These are phyloP conservation scores for Dreissena rostriformis DNA, from an alignment of 1,140 invertebrate species.

Conservation along the genomic window DNA sequence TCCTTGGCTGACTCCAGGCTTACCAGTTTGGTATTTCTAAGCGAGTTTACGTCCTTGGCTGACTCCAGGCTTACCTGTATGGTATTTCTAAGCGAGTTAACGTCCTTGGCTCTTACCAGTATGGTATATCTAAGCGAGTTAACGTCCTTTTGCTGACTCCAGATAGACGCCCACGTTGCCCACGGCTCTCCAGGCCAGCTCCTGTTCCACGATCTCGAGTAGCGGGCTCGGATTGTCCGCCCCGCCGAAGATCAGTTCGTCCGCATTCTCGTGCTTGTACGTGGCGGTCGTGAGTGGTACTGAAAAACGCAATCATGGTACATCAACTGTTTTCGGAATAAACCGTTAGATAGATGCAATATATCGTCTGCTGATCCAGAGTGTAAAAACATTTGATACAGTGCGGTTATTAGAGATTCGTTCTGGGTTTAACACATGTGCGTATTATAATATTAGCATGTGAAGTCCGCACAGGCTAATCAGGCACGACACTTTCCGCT, in stretches of 20 bases:
- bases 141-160: conserved; percentile 27
- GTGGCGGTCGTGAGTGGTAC: conserved; percentile 20
- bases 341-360: background rate
- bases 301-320: background rate
- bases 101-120: conserved; percentile 46
- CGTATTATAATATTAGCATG: background rate
- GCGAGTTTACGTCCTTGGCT: conserved; percentile 22
- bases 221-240: conserved; percentile 48
- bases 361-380: background rate
- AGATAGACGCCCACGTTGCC: conserved; percentile 44
- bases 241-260: conserved; percentile 30
- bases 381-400: background rate
- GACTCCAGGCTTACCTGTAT: conserved; percentile 28
- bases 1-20: too few relatives aligned
- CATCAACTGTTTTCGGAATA: background rate
- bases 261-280: conserved; percentile 15
- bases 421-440: background rate
- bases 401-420: background rate
- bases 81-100: conserved; percentile 35
- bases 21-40: conserved; percentile 48
- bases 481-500: too few relatives aligned
- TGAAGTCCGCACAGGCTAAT: too few relatives aligned
- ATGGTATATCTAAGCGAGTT: conserved; percentile 32
- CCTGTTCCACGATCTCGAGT: conserved; percentile 46
- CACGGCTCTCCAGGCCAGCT: conserved; percentile 26